Conservation (phyloP, 2,113 vertebrate species). For the Chroicocephalus ridibundus region DNA sequence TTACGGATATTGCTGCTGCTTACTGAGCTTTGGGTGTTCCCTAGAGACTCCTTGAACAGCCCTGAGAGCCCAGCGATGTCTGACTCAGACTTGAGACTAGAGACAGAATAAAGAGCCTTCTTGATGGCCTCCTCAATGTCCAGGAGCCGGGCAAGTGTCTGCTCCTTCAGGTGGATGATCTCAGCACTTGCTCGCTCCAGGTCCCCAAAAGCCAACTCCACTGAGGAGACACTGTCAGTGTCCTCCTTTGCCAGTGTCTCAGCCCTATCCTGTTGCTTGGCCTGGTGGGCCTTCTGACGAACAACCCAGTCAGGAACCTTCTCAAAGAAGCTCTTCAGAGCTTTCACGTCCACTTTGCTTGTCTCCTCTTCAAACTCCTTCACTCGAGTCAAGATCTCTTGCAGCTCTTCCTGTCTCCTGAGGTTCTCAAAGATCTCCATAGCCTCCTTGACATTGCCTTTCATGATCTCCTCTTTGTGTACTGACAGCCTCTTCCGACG, state of each 20-base stretch:
- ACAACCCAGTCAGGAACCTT: constrained; percentile 82
- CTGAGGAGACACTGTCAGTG: constrained; percentile 68
- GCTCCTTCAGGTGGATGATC: constrained; percentile 89
- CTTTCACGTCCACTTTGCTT: constrained; percentile 75
- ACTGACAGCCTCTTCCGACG: constrained; percentile 83
- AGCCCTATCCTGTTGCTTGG: constrained; percentile 33
- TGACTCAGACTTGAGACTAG: constrained; percentile 87
- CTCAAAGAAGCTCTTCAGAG: constrained; percentile 84
- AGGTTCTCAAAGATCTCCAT: constrained; percentile 86
- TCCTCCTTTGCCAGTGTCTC: constrained; percentile 57
- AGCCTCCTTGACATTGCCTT: constrained; percentile 79
- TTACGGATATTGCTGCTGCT: constrained; percentile 73
- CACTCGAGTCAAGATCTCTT: constrained; percentile 82
- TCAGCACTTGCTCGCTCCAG: constrained; percentile 89
- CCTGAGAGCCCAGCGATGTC: constrained; percentile 81
- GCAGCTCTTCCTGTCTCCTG: constrained; percentile 83
- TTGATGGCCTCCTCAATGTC: constrained; percentile 90
- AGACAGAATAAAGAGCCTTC: constrained; percentile 92
- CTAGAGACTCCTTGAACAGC: constrained; percentile 86
- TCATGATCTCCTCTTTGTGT: constrained; percentile 90
- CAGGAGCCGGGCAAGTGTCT: constrained; percentile 87
- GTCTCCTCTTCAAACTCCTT: constrained; percentile 87
- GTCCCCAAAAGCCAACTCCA: constrained; percentile 87
- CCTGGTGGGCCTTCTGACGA: not conserved
- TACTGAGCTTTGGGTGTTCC: constrained; percentile 48